Evolutionary conservation across 2,888 invertebrate species (phyloP), one percentile per base, ranked within the genome.

Genomic region (Operophtera brumata): DNA sequence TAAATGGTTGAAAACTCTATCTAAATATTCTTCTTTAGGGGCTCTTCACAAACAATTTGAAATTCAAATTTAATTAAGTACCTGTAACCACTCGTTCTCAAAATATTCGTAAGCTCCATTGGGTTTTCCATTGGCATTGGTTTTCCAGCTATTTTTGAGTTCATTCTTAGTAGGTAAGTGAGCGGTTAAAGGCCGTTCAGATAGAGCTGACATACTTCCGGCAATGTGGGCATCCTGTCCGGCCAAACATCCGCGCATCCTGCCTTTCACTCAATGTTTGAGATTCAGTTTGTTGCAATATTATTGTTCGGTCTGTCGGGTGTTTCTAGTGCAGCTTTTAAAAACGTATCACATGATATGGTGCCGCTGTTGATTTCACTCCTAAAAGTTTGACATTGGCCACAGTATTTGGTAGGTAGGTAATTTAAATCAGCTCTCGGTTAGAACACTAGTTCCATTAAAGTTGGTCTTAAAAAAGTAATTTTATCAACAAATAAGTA

Each of bases 141-240:
- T 47, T 45, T 34, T 25, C 39, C 12, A 36, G 14, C 20, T 47
- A 26, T 1, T 26, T 14, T 40, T 48, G 13, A 48, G 41, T 35
- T 26, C 40, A 30, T n/a, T 8, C 40, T 25, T n/a, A 25, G 25
- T 40, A 25, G 30, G 40, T 14, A 14, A 37, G n/a, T 10, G 40
- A 40, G 40, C 25, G 20, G 28, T 28, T 28, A 39, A 25, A 20
- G 25, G 10, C 4, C 6, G 20, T 39, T 39, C 25, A 35, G 35
- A 30, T 39, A 39, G 39, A 40, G 34, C 13, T 41, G 25, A 12
- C 20, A 32, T 3, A 39, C 44, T 32, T 55, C 49, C 54, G 54
- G 54, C 46, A 28, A 37, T 46, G 37, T 32, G 37, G 37, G 46
- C 32, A 20, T 55, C 49, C 48, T 37, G 49, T 42, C 46, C 42